Base-by-base conservation (phyloP, 1,140 invertebrate genomes). In the Semibalanus balanoides region DNA sequence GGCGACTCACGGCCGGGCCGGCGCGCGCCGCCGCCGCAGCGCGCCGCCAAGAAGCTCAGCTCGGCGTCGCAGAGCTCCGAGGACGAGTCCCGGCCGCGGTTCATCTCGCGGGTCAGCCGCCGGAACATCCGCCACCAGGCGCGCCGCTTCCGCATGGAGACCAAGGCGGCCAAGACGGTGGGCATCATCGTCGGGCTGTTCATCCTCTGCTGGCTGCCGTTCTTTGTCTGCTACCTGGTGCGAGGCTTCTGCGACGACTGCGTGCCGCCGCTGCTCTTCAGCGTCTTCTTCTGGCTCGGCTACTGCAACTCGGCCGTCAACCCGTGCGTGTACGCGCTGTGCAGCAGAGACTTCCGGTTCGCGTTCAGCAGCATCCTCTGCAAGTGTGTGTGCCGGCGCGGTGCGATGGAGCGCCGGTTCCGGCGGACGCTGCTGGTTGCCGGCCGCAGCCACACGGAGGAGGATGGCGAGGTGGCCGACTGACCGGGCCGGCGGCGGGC, bases 261-360 rank as follows among this genome's bases (percentile, higher is more conserved):
- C 83, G 92, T 94, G 43, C 88, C 91, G 75, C 88, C 89, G 0
- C 87, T 92, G 72, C 85, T 94, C 51, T 95, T 97, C 84, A 95
- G 92, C 70, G 88, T 97, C 0, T 88, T 97, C 14, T 98, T 97
- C 84, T 98, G 96, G 95, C 87, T 98, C 31, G 96, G 96, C 0
- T 99, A 98, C 83, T 94, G 94, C 83, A 98, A 98, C 84, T 96
- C 93, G 22, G 94, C 95, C 30, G 91, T 96, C 77, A 98, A 97
- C 83, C 96, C 95, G 0, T 88, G 92, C 80, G 93, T 95, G 79
- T 97, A 96, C 82, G 94, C 93, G 14, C 87, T 95, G 73, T 96
- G 96, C 84, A 95, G 93, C 80, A 92, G 93, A 83, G 93, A 95
- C 83, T 97, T 96, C 83, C 88, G 93, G 78, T 91, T 91, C 81